Conservation (phyloP, 2,888 invertebrate genomes). For the Pyrocoelia pectoralis region DNA sequence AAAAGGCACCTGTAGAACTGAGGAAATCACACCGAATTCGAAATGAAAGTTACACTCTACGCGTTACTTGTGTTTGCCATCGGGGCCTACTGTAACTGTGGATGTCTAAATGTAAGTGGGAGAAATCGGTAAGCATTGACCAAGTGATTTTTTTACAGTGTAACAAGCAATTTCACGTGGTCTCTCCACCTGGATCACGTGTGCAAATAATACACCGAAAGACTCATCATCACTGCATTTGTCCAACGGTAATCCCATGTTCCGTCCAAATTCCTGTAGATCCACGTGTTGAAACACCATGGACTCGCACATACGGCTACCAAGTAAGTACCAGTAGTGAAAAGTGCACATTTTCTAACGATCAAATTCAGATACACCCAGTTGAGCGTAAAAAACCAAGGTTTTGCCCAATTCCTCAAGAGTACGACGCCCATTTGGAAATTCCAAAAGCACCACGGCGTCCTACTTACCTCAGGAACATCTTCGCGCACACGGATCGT, state of each 20-base stretch:
- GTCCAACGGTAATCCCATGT: constrained; percentile 41
- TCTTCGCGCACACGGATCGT: constrained; percentile 45
- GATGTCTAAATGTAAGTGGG: constrained; percentile 54
- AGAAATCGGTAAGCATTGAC: constrained; percentile 6
- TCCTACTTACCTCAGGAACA: background rate
- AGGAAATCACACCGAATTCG: constrained; percentile 6
- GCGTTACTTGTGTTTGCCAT: constrained; percentile 40
- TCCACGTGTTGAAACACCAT: background rate
- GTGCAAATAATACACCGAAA: constrained; percentile 51
- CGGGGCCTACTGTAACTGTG: constrained; percentile 50
- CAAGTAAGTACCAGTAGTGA: no score
- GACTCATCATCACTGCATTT: constrained; percentile 40
- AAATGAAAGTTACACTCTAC: constrained; percentile 41
- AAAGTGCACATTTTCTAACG: background rate
- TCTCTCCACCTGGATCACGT: constrained; percentile 46
- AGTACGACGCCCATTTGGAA: constrained; percentile 44
- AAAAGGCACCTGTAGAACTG: background rate
- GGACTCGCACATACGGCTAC: constrained; percentile 27
- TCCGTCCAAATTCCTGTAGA: constrained; percentile 34
- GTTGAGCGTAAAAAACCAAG: no score
- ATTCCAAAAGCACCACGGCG: constrained; percentile 33
- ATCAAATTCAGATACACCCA: constrained; percentile 4
- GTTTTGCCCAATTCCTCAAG: constrained; percentile 5
- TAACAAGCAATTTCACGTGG: constrained; percentile 50
- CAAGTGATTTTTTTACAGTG: constrained; percentile 48